Conservation (phyloP, 2,888 invertebrate genomes). For the Prostheceraeus crozeri region DNA sequence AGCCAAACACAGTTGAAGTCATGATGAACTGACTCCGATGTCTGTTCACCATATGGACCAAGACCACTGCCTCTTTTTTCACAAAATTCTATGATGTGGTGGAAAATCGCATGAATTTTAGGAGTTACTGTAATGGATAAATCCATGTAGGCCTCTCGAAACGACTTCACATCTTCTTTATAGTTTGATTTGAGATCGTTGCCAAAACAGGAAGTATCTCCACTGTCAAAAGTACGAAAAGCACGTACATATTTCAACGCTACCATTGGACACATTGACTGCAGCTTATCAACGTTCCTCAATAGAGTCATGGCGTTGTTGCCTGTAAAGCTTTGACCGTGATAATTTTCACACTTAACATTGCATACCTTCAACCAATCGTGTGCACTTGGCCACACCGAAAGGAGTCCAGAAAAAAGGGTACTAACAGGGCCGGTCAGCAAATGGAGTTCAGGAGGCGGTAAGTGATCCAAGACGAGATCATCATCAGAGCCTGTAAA, state of each 20-base stretch:
- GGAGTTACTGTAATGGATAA: constrained; percentile 7
- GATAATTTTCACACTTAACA: too few relatives aligned
- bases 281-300: too few relatives aligned
- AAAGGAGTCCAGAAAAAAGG: too few relatives aligned
- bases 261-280: neutral
- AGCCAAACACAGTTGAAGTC: neutral
- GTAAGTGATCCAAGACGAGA: too few relatives aligned
- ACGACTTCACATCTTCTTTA: neutral
- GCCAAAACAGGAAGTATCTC: neutral
- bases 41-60: constrained; percentile 4
- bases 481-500: too few relatives aligned
- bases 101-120: constrained; percentile 20
- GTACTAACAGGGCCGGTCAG: too few relatives aligned
- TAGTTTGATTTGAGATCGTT: neutral
- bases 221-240: neutral
- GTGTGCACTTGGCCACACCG: too few relatives aligned
- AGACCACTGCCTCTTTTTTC: constrained; percentile 1
- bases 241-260: constrained; percentile 2
- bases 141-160: neutral
- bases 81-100: constrained; percentile 9
- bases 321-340: too few relatives aligned
- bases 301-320: too few relatives aligned
- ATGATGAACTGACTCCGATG: neutral
- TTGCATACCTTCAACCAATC: too few relatives aligned
- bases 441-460: too few relatives aligned